These are phyloP conservation scores for Tridacna gigas DNA, from an alignment of 2,888 invertebrate species.

Conservation along the genomic window DNA sequence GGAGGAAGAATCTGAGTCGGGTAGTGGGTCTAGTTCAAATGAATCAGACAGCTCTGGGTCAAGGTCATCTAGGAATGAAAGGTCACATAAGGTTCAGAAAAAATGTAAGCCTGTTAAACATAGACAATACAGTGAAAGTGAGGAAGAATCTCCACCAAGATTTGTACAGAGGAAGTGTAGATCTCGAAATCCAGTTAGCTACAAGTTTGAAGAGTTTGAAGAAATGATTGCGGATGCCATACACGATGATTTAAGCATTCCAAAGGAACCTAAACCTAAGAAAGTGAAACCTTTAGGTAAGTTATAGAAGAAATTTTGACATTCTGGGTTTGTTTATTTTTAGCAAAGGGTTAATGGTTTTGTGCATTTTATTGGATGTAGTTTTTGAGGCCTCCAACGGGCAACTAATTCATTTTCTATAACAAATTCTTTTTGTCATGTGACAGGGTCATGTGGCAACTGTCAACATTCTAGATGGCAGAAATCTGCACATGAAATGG, in stretches of 20 bases:
- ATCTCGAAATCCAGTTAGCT: slow-evolving; percentile 90
- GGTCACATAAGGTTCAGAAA: background rate
- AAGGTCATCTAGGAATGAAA: background rate
- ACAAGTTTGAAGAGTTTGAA: slow-evolving; percentile 95
- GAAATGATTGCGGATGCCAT: slow-evolving; percentile 96
- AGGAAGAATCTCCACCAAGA: slow-evolving; percentile 9
- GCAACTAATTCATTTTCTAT: too few relatives aligned
- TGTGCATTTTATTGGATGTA: too few relatives aligned
- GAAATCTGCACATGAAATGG: too few relatives aligned
- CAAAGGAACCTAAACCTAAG: slow-evolving; percentile 61
- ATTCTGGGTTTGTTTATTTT: too few relatives aligned
- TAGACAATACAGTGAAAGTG: slow-evolving; percentile 20
- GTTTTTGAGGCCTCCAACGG: too few relatives aligned
- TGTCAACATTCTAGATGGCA: too few relatives aligned
- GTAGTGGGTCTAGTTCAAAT: slow-evolving; percentile 30
- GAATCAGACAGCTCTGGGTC: slow-evolving; percentile 30
- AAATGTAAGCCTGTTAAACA: background rate
- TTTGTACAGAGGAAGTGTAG: slow-evolving; percentile 32
- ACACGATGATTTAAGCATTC: slow-evolving; percentile 80
- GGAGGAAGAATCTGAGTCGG: slow-evolving; percentile 8
- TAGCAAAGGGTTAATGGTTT: too few relatives aligned
- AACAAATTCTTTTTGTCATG: too few relatives aligned
- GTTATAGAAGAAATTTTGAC: background rate
- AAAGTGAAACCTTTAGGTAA: slow-evolving; percentile 62
- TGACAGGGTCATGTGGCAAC: too few relatives aligned